Percentiles rank a stretch among this genome's conserved stretches.
phyloP scores from a whole-genome alignment of 2,888 invertebrate species.

The Tachina grossa region DNA sequence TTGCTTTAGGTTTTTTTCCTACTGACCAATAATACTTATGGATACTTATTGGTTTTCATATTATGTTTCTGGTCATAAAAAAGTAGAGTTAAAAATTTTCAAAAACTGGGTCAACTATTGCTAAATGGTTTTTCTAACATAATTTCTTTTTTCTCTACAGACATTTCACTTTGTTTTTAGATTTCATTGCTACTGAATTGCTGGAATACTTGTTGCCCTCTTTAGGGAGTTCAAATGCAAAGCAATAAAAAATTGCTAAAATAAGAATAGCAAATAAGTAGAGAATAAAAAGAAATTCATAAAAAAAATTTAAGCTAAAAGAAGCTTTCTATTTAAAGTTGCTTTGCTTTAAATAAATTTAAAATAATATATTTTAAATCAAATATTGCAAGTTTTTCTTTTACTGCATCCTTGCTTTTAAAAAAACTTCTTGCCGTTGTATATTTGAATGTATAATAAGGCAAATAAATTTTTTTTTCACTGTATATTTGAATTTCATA shows the following conservation, averaged over 20 bases:
- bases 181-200: conserved; percentile 37
- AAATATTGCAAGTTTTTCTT: too few species aligned
- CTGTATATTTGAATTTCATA: neutral
- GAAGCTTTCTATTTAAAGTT: conserved; percentile 2
- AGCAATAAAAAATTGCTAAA: neutral
- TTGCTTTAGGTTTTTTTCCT: conserved; percentile 1
- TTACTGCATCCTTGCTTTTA: too few species aligned
- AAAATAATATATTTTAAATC: too few species aligned
- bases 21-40: conserved; percentile 72
- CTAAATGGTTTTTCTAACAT: conserved; percentile 66
- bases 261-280: neutral
- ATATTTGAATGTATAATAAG: neutral
- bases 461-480: neutral
- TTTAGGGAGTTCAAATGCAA: conserved; percentile 24
- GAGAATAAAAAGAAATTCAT: neutral
- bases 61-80: conserved; percentile 59
- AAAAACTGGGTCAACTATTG: conserved; percentile 69
- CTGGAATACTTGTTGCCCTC: conserved; percentile 65
- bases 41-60: conserved; percentile 70
- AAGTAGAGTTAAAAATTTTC: conserved; percentile 45
- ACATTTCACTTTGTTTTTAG: conserved; percentile 7
- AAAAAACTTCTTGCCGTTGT: neutral
- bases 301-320: conserved; percentile 34
- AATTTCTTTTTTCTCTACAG: neutral
- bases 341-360: too few species aligned